phyloP scores from a whole-genome alignment of 1,140 invertebrate genomes.

The Drosophila orena region DNA sequence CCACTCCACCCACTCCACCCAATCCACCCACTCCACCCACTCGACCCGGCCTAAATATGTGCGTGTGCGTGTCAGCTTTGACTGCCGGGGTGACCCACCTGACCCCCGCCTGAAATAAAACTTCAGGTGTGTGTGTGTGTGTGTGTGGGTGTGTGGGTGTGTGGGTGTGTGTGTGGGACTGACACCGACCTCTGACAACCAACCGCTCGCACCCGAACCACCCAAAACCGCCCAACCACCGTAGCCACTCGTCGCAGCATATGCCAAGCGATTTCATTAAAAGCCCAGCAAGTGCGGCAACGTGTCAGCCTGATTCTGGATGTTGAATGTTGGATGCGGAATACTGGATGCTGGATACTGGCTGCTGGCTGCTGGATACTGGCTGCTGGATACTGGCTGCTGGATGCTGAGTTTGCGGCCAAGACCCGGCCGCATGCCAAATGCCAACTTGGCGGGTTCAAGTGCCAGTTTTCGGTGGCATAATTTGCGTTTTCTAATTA shows the following conservation, averaged over 20 bases:
- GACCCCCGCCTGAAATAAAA: slow-evolving; percentile 61
- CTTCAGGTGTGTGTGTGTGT: slow-evolving; percentile 31
- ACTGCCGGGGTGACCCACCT: slow-evolving; percentile 62
- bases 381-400: not conserved
- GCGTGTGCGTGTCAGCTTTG: slow-evolving; percentile 77
- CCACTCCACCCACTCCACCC: too few relatives aligned
- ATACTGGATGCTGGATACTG: not conserved
- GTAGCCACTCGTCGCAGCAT: slow-evolving; percentile 29
- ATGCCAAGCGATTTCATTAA: slow-evolving; percentile 65
- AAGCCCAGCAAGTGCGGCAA: slow-evolving; percentile 41
- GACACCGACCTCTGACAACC: slow-evolving; percentile 7
- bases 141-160: slow-evolving; percentile 25
- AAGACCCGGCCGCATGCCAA: slow-evolving; percentile 32
- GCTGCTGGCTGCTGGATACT: slow-evolving; percentile 5
- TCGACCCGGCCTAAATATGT: slow-evolving; percentile 73
- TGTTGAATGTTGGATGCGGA: not conserved
- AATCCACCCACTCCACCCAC: slow-evolving; percentile 12
- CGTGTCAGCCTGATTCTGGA: slow-evolving; percentile 40
- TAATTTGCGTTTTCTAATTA: slow-evolving; percentile 61
- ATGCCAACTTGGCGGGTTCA: slow-evolving; percentile 46
- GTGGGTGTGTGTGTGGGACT: slow-evolving; percentile 8
- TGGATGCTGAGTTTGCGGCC: slow-evolving; percentile 36
- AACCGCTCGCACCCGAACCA: not conserved
- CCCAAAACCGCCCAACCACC: slow-evolving; percentile 1
- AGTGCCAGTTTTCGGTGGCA: slow-evolving; percentile 42